Base-by-base conservation (phyloP, 2,797 vertebrate species). In the Enteromius fasciolatus region DNA sequence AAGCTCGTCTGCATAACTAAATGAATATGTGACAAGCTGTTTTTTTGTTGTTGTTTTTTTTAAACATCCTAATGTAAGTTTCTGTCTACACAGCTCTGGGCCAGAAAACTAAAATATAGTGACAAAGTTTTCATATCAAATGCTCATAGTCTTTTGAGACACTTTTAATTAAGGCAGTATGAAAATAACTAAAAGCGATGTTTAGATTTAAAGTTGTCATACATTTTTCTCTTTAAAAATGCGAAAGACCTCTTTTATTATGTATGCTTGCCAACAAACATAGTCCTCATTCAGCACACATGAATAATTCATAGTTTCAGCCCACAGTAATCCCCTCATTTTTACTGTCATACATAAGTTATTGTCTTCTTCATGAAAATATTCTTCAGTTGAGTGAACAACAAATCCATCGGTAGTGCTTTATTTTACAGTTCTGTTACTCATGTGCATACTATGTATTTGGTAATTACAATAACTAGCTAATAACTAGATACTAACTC, bases 231-330 rank as follows among this genome's bases (percentile, higher is more conserved):
- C n/a, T 46, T 64, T 23, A 67, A 48, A 67, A n/a, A 79, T 78
- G 25, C 12, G 8, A 15, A 67, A 52, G 5, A 10, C 33, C 28
- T 6, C 3, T 74, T 41, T 48, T 69, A 48, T 28, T 68, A 61
- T 76, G n/a, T 12, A 33, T 82, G 75, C 76, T 78, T 73, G 66
- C 79, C 66, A 54, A 54, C 74, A 81, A 52, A 72, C 66, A 57
- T 36, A 39, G 50, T 68, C 59, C 52, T 61, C 17, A 46, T 52
- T 77, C 73, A 78, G 31, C 18, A 41, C 31, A 31, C 74, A 59
- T 82, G 48, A 85, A 85, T 82, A 78, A 85, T 82, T 81, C 54
- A 82, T 41, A 73, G 48, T 75, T 68, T 57, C 33, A 85, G 44
- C 59, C 75, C 80, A 78, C 75, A 74, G 67, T 72, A 46, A 78